Percentiles rank a stretch among this genome's conserved stretches.
Evolutionary conservation across 2,888 invertebrate genomes (phyloP).

Genomic region (Pseudococcus jackbeardsleyi): DNA sequence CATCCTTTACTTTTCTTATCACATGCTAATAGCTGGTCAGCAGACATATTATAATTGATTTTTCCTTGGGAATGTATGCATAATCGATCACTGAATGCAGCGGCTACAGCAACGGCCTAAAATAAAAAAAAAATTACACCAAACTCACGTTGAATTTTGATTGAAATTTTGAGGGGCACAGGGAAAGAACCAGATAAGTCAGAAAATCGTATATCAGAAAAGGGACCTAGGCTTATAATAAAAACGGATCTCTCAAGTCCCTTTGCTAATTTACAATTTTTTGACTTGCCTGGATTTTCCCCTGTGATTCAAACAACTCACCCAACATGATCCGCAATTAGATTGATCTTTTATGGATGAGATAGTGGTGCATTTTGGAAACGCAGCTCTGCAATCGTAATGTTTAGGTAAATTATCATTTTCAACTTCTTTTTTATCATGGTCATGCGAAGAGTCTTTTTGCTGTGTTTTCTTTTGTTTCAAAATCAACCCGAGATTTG

Average conservation of each 20-base stretch:
- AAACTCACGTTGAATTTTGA: too few relatives aligned
- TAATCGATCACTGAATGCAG: slow-evolving; percentile 65
- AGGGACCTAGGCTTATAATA: too few relatives aligned
- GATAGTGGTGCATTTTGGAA: slow-evolving; percentile 89
- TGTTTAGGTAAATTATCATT: slow-evolving; percentile 75
- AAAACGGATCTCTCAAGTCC: too few relatives aligned
- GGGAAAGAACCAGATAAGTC: too few relatives aligned
- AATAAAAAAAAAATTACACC: neutral
- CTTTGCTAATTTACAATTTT: too few relatives aligned
- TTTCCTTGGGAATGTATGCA: slow-evolving; percentile 64
- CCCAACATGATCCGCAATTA: slow-evolving; percentile 90
- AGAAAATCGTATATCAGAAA: too few relatives aligned
- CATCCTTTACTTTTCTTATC: slow-evolving; percentile 65
- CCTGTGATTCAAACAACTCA: slow-evolving; percentile 68
- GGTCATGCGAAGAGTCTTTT: neutral
- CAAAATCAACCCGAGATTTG: neutral
- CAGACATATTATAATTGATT: slow-evolving; percentile 57
- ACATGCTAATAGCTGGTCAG: slow-evolving; percentile 63
- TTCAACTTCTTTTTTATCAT: neutral
- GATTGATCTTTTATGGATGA: slow-evolving; percentile 87
- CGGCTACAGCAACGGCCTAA: slow-evolving; percentile 65
- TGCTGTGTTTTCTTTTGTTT: neutral
- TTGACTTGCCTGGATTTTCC: neutral
- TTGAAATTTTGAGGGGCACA: too few relatives aligned
- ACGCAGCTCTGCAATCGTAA: slow-evolving; percentile 85